Percentiles rank a stretch among this genome's conserved stretches.
Conservation (phyloP, 2,797 vertebrate species). For the Lepilemur septentrionalis region DNA sequence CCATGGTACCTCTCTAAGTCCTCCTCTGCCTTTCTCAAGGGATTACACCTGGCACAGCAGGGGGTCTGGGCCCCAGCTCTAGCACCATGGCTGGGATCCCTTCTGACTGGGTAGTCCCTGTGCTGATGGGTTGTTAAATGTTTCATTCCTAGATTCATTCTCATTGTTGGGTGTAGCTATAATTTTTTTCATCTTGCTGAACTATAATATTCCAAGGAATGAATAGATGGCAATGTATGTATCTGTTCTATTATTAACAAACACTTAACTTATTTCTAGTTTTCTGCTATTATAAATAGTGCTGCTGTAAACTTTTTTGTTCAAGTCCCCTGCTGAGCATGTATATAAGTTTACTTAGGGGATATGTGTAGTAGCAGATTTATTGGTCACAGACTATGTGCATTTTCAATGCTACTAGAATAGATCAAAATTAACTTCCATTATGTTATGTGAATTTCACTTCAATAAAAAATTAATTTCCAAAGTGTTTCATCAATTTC, state of each 20-base stretch:
- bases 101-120: neutral
- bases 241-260: neutral
- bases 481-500: neutral
- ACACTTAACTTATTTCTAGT: neutral
- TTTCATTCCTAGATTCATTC: neutral
- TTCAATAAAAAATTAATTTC: constrained; percentile 11
- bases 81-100: neutral
- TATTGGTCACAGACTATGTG: neutral
- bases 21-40: neutral
- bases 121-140: neutral
- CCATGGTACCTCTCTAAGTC: neutral
- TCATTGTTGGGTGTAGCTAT: neutral
- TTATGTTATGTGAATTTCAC: neutral
- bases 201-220: neutral
- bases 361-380: neutral
- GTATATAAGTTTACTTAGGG: neutral
- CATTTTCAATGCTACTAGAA: neutral
- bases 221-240: neutral
- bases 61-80: neutral
- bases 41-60: neutral
- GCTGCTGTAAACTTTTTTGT: neutral
- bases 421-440: constrained; percentile 38
- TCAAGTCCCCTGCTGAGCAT: neutral
- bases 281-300: constrained; percentile 14
- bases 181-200: constrained; percentile 19